Conservation (phyloP, 2,797 vertebrate genomes). For the Pseudotriccus pelzelni region DNA sequence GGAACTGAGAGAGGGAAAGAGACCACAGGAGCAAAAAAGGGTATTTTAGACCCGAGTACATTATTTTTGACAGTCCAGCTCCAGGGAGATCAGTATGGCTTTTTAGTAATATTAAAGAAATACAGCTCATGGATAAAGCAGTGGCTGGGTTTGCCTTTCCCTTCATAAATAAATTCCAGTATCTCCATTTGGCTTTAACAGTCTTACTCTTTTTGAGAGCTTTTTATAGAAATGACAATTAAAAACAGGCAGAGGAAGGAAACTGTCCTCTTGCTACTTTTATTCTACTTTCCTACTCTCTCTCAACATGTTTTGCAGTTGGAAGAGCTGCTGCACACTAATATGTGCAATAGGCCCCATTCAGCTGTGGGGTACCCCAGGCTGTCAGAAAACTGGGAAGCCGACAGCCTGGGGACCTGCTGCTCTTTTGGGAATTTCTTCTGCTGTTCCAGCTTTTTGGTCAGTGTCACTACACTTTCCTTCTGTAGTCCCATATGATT, state of each 20-base stretch:
- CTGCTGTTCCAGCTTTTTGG: neutral
- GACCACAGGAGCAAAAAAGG: fast-evolving
- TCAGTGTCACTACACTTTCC: neutral
- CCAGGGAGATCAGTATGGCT: neutral
- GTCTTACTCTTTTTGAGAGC: neutral
- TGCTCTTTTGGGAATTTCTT: neutral
- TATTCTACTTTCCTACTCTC: neutral
- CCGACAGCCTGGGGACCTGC: neutral
- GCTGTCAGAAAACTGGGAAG: neutral
- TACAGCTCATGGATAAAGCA: neutral
- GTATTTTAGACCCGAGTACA: neutral
- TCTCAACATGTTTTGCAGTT: neutral
- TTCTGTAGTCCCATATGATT: neutral
- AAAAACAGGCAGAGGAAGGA: constrained; percentile 17
- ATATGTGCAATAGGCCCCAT: neutral
- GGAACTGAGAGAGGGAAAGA: neutral
- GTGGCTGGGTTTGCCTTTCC: neutral
- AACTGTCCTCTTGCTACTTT: constrained; percentile 22
- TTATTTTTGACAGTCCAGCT: neutral
- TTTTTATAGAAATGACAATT: constrained; percentile 29
- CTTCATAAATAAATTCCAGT: neutral
- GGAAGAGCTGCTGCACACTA: neutral
- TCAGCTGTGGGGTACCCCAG: neutral
- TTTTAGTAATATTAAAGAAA: neutral
- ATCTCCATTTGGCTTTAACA: neutral